Conservation (phyloP, 2,113 vertebrate species). For the Dipodomys spectabilis region DNA sequence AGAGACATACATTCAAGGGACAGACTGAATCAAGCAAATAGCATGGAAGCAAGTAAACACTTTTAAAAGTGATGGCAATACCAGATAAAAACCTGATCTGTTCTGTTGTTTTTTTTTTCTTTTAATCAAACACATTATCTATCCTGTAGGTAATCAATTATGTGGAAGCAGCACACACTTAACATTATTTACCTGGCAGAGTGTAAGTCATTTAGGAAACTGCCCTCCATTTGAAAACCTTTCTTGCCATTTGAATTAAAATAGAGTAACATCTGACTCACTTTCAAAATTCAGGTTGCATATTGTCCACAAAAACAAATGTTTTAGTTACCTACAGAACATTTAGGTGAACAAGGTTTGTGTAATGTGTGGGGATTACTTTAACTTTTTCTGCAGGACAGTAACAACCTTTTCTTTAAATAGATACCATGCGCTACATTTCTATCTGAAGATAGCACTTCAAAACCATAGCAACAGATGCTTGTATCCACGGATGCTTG, state of each 20-base stretch:
- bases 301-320: slow-evolving; percentile 17
- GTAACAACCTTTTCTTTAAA: neutral
- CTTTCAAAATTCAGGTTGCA: neutral
- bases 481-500: too few relatives aligned
- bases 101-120: neutral
- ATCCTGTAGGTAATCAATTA: slow-evolving; percentile 61
- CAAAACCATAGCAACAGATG: neutral
- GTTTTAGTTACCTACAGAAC: neutral
- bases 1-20: neutral
- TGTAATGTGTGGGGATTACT: neutral
- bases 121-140: slow-evolving; percentile 64
- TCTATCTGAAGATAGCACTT: slow-evolving; percentile 16
- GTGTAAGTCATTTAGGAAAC: slow-evolving; percentile 26
- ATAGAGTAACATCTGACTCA: neutral
- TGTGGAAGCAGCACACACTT: slow-evolving; percentile 36
- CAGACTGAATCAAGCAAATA: neutral
- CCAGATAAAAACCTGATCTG: slow-evolving; percentile 58
- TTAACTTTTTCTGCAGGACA: neutral
- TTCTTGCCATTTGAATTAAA: slow-evolving; percentile 53
- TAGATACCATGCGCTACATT: neutral
- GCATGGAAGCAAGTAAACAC: slow-evolving; percentile 29
- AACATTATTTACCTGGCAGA: slow-evolving; percentile 22
- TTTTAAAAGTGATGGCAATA: slow-evolving; percentile 53
- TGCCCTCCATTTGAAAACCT: slow-evolving; percentile 27
- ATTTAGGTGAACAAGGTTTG: neutral